Conservation (phyloP, 2,888 invertebrate species). For the Cylloceria caligata region DNA sequence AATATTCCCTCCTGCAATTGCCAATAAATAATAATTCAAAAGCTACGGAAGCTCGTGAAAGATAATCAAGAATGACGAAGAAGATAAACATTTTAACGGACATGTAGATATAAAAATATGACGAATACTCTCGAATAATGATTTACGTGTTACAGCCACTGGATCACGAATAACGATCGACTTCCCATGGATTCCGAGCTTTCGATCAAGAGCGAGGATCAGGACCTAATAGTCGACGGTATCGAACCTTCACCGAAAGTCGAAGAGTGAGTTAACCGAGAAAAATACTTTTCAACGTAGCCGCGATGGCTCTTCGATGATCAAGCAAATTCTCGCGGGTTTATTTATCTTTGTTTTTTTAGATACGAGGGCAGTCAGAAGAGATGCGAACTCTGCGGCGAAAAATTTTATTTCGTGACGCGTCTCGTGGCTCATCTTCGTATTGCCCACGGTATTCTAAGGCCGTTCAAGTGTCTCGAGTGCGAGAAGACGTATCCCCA, state of each 20-base stretch:
- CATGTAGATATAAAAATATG: slow-evolving; percentile 14
- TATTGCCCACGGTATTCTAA: slow-evolving; percentile 75
- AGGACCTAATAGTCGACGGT: slow-evolving; percentile 19
- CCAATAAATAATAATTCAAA: slow-evolving; percentile 6
- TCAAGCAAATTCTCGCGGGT: slow-evolving; percentile 17
- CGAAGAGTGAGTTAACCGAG: slow-evolving; percentile 64
- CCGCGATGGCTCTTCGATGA: background rate
- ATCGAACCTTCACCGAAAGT: slow-evolving; percentile 35
- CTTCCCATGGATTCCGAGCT: slow-evolving; percentile 44
- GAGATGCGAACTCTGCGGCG: slow-evolving; percentile 76
- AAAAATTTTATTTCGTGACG: slow-evolving; percentile 78
- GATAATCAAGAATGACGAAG: slow-evolving; percentile 16
- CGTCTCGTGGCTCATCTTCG: slow-evolving; percentile 78
- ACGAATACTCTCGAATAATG: slow-evolving; percentile 44
- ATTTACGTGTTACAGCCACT: slow-evolving; percentile 69
- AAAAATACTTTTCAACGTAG: background rate
- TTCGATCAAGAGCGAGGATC: slow-evolving; percentile 59
- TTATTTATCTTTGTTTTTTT: slow-evolving; percentile 42
- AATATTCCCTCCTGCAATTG: background rate
- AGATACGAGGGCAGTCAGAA: slow-evolving; percentile 76
- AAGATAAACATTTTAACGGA: background rate
- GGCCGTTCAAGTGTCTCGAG: slow-evolving; percentile 78
- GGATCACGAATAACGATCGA: slow-evolving; percentile 60
- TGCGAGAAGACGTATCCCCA: slow-evolving; percentile 79
- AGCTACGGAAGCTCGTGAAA: slow-evolving; percentile 3